Conservation (phyloP, 2,113 vertebrate species). For the Zosterops japonicus region DNA sequence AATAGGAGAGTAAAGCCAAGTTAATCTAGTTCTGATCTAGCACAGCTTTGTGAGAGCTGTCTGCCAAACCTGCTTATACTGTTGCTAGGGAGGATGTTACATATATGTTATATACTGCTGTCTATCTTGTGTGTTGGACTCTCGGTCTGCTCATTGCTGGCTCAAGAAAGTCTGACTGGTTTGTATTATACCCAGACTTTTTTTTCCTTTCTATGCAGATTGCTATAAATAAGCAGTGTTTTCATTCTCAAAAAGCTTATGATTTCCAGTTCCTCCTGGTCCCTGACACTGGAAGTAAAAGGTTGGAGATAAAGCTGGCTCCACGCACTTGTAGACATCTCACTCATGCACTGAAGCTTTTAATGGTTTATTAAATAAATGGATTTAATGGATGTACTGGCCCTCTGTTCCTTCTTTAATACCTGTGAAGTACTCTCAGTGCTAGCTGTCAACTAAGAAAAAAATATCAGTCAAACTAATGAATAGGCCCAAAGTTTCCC, state of each 20-base stretch:
- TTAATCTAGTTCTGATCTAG: conserved; percentile 38
- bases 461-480: conserved; percentile 62
- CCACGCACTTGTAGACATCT: conserved; percentile 4
- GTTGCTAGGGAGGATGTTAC: neutral
- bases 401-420: conserved; percentile 34
- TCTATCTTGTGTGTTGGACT: neutral
- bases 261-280: conserved; percentile 9
- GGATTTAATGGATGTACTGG: conserved; percentile 57
- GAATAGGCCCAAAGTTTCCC: conserved; percentile 46
- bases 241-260: neutral
- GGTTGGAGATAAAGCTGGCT: conserved; percentile 3
- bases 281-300: neutral
- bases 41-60: neutral
- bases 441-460: conserved; percentile 51
- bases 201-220: neutral
- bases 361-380: conserved; percentile 67
- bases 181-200: neutral
- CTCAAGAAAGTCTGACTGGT: neutral
- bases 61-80: neutral
- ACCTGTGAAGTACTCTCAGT: conserved; percentile 55
- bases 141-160: neutral
- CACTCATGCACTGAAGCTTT: conserved; percentile 34
- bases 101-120: neutral
- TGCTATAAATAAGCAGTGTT: conserved; percentile 1
- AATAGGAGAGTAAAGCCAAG: conserved; percentile 10